These are phyloP conservation scores for Dioctria rufipes DNA, from an alignment of 2,888 invertebrate genomes.

Conservation along the genomic window DNA sequence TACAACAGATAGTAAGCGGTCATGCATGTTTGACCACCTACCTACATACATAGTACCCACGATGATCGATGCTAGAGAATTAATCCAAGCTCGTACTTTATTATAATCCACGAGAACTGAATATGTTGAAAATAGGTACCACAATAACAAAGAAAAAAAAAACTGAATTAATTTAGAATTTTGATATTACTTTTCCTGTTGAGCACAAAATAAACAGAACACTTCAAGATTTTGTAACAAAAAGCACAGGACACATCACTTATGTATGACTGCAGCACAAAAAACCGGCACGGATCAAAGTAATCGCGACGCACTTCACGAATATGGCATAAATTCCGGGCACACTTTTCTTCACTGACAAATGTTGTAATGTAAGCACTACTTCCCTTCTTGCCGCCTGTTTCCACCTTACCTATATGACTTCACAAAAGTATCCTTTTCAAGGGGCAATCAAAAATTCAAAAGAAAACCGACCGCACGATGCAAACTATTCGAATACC, in stretches of 20 bases:
- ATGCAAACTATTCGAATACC: conserved; percentile 5
- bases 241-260: conserved; percentile 31
- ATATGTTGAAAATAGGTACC: conserved; percentile 1
- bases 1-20: too few relatives aligned
- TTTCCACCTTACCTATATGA: neutral
- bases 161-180: neutral
- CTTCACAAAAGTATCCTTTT: neutral
- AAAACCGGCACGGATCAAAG: neutral
- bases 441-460: neutral
- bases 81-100: conserved; percentile 35
- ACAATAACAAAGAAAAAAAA: neutral
- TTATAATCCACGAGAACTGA: conserved; percentile 35
- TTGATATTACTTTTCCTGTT: conserved; percentile 38
- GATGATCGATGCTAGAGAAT: neutral
- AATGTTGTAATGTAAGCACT: neutral
- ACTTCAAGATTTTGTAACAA: conserved; percentile 13
- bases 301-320: conserved; percentile 28
- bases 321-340: conserved; percentile 18
- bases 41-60: too few relatives aligned
- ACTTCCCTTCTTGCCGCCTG: conserved; percentile 5
- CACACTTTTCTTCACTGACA: conserved; percentile 25
- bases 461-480: conserved; percentile 12
- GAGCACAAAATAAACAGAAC: conserved; percentile 10
- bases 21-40: too few relatives aligned
- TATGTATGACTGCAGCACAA: neutral